Evolutionary conservation across 1,140 invertebrate genomes (phyloP), one percentile per base, ranked within the genome.

Genomic region (Anadara kagoshimensis): DNA sequence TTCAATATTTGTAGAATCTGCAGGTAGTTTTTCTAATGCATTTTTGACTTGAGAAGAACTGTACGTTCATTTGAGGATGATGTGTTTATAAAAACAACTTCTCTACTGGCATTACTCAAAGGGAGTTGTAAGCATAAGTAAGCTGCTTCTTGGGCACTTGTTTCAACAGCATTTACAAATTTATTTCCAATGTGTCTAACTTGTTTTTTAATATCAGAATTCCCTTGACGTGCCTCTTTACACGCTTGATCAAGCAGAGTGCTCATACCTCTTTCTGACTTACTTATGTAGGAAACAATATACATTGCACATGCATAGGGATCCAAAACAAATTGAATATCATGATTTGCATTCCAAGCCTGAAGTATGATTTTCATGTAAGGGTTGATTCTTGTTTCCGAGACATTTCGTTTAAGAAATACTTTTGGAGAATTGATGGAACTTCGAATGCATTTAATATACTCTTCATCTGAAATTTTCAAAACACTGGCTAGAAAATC

Each of bases 261-360:
- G 62, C 59, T 67, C 56, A 76, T 78, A 5, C 76, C 76, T 57
- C 73, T 69, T 22, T 78, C 73, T n/a, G 47, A 59, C 57, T 79
- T 81, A 41, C 62, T 57, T 22, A 78, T 76, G 53, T 73, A 74
- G 20, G 63, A 26, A 24, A 56, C 68, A 56, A 79, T 76, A 58
- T 73, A 81, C 24, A 44, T n/a, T 16, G 67, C 71, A 71, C 76
- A 76, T 36, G 73, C 71, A 72, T 81, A 79, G 10, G 47, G 56
- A 75, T 79, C 79, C 22, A 81, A 43, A 45, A 81, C 69, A 63
- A 69, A 78, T 47, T 80, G 76, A 14, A 80, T 66, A 26, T 78
- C 61, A 51, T 62, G 59, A 58, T 75, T 75, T 36, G 73, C 65
- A 54, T 59, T 43, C 73, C 73, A 75, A 43, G 45, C 59, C 26